phyloP scores from a whole-genome alignment of 1,140 invertebrate species.

The Sycophaga agraensis region DNA sequence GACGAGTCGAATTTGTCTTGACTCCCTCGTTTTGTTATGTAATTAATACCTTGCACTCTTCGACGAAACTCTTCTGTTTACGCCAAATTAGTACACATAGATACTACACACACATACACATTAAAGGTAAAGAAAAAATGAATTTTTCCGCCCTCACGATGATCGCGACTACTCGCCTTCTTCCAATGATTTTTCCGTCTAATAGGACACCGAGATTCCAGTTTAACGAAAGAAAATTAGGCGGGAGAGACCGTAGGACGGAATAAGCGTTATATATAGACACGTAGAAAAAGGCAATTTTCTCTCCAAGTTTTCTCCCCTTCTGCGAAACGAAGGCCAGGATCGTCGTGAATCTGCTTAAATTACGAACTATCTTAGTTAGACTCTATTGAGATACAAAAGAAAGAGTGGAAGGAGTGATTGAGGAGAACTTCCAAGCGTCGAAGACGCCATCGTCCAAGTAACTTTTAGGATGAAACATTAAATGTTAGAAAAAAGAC shows the following conservation, averaged over 20 bases:
- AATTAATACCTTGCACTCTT: conserved; percentile 28
- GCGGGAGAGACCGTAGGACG: not conserved
- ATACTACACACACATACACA: too few relatives aligned
- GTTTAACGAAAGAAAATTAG: not conserved
- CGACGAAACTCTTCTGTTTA: conserved; percentile 22
- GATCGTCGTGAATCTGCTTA: conserved; percentile 21
- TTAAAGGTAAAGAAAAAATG: not conserved
- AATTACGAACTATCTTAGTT: conserved; percentile 32
- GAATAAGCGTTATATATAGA: too few relatives aligned
- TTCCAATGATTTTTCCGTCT: not conserved
- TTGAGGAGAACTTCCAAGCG: conserved; percentile 44
- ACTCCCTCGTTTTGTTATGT: conserved; percentile 27
- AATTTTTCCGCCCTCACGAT: conserved; percentile 11
- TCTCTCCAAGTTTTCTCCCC: too few relatives aligned
- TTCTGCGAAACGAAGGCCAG: not conserved
- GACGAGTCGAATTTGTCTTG: conserved; percentile 25
- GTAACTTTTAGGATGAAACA: conserved; percentile 51
- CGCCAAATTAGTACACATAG: not conserved
- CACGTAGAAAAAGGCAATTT: too few relatives aligned
- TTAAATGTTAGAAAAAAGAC: conserved; percentile 49
- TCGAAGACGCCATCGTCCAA: conserved; percentile 54
- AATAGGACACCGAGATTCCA: not conserved
- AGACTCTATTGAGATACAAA: conserved; percentile 32
- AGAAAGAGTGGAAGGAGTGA: conserved; percentile 28
- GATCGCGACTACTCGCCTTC: not conserved